Percentiles rank a stretch among this genome's conserved stretches.
Evolutionary conservation across 2,113 vertebrate genomes (phyloP).

Genomic region (Solea senegalensis): DNA sequence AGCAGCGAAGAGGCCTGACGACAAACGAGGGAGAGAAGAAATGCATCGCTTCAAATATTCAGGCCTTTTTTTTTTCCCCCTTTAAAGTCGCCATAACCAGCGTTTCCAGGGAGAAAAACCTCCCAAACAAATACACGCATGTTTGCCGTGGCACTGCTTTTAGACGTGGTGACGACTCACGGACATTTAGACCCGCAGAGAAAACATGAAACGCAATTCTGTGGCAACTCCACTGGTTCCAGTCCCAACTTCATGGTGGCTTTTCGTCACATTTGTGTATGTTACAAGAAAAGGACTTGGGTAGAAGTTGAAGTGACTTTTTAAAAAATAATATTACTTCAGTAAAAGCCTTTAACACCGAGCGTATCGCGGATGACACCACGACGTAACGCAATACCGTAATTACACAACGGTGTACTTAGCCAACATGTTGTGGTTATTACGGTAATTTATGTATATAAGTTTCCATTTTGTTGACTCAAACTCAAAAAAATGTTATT

Average conservation of each 20-base stretch:
- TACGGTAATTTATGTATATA: too few species aligned
- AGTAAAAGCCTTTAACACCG: too few species aligned
- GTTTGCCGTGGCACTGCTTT: slow-evolving; percentile 32
- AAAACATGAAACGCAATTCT: slow-evolving; percentile 49
- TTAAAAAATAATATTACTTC: too few species aligned
- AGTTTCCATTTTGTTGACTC: too few species aligned
- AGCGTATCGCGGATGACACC: too few species aligned
- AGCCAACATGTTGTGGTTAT: too few species aligned
- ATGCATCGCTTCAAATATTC: slow-evolving; percentile 24
- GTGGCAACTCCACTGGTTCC: slow-evolving; percentile 28
- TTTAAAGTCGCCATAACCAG: slow-evolving; percentile 21
- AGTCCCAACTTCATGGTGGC: slow-evolving; percentile 60
- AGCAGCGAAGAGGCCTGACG: slow-evolving; percentile 11
- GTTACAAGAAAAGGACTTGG: too few species aligned
- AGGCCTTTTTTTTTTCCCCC: slow-evolving; percentile 28
- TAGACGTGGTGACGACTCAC: slow-evolving; percentile 41
- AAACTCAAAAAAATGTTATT: too few species aligned
- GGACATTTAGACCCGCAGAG: slow-evolving; percentile 48
- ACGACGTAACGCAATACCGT: too few species aligned
- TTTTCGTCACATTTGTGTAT: slow-evolving; percentile 51
- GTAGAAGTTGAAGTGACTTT: too few species aligned
- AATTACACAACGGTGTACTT: too few species aligned
- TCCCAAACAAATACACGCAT: slow-evolving; percentile 56
- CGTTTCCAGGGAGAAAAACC: slow-evolving; percentile 59
- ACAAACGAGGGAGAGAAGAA: neutral